These are phyloP conservation scores for Xestia rhomboidea DNA, from an alignment of 2,888 invertebrate species.

Conservation along the genomic window DNA sequence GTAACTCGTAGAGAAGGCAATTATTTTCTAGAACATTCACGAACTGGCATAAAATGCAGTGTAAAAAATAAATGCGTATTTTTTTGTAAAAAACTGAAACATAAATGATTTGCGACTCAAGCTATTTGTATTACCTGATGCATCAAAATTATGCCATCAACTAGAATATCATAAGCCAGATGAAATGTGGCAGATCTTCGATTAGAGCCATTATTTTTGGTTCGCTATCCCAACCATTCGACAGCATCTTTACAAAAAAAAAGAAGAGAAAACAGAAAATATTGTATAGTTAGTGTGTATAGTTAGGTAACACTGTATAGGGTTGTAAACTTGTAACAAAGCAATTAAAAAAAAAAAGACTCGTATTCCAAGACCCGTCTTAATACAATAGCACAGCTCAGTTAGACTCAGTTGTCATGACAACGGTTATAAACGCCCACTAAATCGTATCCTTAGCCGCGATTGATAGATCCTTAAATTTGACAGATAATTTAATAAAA, in stretches of 20 bases:
- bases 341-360: too few species aligned
- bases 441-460: too few species aligned
- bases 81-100: too few species aligned
- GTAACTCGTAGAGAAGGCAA: conserved; percentile 20
- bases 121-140: neutral
- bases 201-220: neutral
- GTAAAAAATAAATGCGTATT: too few species aligned
- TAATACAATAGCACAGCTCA: too few species aligned
- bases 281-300: conserved; percentile 26
- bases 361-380: too few species aligned
- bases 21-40: neutral
- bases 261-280: conserved; percentile 8
- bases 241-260: conserved; percentile 15
- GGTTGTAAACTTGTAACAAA: conserved; percentile 48
- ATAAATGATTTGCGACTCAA: too few species aligned
- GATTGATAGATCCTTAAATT: too few species aligned
- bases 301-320: conserved; percentile 20
- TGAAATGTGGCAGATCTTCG: too few species aligned
- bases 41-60: neutral
- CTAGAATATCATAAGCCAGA: neutral
- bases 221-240: conserved; percentile 3
- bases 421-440: too few species aligned
- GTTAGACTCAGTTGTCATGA: too few species aligned
- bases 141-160: neutral
- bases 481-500: neutral